Evolutionary conservation across 2,113 vertebrate genomes (phyloP), one percentile per base, ranked within the genome.

Genomic region (Balaenoptera acutorostrata): DNA sequence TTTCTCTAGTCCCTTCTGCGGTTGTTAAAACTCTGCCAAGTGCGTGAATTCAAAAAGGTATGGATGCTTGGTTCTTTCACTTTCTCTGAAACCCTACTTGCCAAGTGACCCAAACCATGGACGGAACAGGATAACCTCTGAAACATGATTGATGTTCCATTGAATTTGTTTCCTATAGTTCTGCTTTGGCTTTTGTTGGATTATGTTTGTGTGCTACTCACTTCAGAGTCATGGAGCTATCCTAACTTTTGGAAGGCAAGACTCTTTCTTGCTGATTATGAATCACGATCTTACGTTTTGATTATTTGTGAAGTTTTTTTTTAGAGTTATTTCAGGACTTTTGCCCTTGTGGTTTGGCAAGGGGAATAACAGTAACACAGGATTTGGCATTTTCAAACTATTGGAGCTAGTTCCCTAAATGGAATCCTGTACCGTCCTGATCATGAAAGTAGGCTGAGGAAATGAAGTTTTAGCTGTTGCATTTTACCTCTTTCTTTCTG

Each of bases 311-410:
- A 95, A 95, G 52, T 92, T 88, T 94, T 88, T 66, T 66, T 12
- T 5, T 77, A 86, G 61, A 95, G 64, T 89, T 93, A 87, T 95
- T 97, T 95, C 6, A 94, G 71, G 55, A 88, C 55, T 92, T 90
- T 85, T 96, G 80, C 90, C 80, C 80, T 97, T 93, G 52, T 96
- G 83, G 63, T 87, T 97, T 98, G 90, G 80, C 93, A 89, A 81
- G 83, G 77, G 49, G 61, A 59, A 25, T 83, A 66, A 29, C n/a
- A 92, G 57, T 91, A 92, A 90, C 71, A 97, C 90, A 66, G 31
- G 14, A 89, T 68, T 74, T 84, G 87, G 52, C 49, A 90, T 69
- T 96, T 97, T 74, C 31, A 41, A 52, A 87, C 5, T 49, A 1
- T 46, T 57, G 36, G 41, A 82, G 41, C 61, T 41, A 12, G 23